phyloP scores from a whole-genome alignment of 2,113 vertebrate genomes.

The Hydrolagus affinis region DNA sequence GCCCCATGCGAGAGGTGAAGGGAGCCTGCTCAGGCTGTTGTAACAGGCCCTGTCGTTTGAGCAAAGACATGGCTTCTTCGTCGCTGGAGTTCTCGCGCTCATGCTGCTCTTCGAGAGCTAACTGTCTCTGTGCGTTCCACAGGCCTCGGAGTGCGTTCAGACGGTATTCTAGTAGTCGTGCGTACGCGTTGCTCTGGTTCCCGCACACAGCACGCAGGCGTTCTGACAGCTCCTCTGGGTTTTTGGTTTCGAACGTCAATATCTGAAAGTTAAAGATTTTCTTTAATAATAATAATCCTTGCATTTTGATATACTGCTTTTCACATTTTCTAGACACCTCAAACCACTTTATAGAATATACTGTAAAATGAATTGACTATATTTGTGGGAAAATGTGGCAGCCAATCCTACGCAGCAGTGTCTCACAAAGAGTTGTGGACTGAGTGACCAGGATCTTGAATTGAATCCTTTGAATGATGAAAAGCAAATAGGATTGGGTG shows the following conservation, averaged over 20 bases:
- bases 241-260: constrained; percentile 93
- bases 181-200: constrained; percentile 96
- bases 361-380: no score
- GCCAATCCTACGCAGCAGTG: no score
- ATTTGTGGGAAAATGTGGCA: no score
- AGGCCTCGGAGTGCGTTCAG: constrained; percentile 89
- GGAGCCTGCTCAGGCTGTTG: constrained; percentile 90
- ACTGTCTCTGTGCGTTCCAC: constrained; percentile 92
- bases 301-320: no score
- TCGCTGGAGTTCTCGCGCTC: constrained; percentile 82
- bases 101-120: constrained; percentile 92
- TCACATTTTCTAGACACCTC: no score
- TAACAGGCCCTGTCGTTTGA: constrained; percentile 87
- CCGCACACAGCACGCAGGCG: constrained; percentile 86
- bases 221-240: constrained; percentile 79
- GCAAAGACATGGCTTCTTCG: constrained; percentile 82
- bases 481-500: no score
- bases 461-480: no score
- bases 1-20: constrained; percentile 87
- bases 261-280: constrained; percentile 57
- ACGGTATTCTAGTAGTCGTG: constrained; percentile 87
- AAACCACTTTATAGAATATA: no score
- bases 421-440: no score
- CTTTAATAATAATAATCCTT: no score
- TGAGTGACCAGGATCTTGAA: no score